These are phyloP conservation scores for Torymus texanus DNA, from an alignment of 2,888 invertebrate species.

Conservation along the genomic window DNA sequence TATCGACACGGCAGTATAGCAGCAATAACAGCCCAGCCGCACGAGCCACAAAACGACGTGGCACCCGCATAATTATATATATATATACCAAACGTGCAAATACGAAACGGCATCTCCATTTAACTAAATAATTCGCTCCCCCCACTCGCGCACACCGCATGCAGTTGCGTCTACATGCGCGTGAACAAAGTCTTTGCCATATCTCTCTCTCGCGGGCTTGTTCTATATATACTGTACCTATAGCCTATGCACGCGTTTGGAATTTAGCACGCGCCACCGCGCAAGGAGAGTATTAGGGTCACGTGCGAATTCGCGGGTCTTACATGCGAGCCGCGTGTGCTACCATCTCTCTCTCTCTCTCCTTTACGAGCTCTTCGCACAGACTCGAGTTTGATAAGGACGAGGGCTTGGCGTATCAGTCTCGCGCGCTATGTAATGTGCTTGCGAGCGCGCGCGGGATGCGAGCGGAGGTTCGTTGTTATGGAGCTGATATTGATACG, in stretches of 20 bases:
- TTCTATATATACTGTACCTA: neutral
- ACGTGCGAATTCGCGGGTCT: constrained; percentile 71
- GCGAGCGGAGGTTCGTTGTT: no score
- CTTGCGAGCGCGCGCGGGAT: no score
- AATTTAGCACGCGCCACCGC: constrained; percentile 59
- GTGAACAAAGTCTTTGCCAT: neutral
- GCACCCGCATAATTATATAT: no score
- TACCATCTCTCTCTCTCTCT: constrained; percentile 19
- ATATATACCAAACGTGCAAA: no score
- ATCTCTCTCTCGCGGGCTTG: constrained; percentile 2
- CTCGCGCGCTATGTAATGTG: no score
- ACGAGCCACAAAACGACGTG: no score
- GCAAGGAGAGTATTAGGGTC: constrained; percentile 68
- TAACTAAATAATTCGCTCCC: constrained; percentile 26
- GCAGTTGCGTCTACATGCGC: neutral
- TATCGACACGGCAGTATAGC: no score
- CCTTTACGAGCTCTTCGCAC: no score
- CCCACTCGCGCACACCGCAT: no score
- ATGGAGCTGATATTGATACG: no score
- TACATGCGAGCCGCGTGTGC: constrained; percentile 70
- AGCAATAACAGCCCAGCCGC: no score
- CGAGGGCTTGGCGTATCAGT: neutral
- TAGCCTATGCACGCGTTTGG: neutral
- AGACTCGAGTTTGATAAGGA: constrained; percentile 22
- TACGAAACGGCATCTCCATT: neutral